Percentiles rank a stretch among this genome's conserved stretches.
These are phyloP conservation scores for Dromius quadrimaculatus DNA, from an alignment of 2,888 invertebrate genomes.

Conservation along the genomic window DNA sequence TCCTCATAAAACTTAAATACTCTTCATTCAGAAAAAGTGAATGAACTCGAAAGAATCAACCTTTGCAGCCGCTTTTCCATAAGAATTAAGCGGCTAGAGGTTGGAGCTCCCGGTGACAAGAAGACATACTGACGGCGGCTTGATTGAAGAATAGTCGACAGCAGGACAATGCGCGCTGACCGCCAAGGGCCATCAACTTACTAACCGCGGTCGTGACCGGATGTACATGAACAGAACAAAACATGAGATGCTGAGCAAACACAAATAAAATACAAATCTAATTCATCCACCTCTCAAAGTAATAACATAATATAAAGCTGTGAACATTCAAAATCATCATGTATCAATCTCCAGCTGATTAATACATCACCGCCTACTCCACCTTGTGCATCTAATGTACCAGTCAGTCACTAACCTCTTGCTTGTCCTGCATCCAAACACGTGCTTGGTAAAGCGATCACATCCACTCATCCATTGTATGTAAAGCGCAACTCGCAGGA, in stretches of 20 bases:
- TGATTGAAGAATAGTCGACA: slow-evolving; percentile 66
- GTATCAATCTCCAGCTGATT: too few relatives aligned
- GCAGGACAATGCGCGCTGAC: slow-evolving; percentile 61
- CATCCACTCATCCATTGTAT: slow-evolving; percentile 66
- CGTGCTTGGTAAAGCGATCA: slow-evolving; percentile 64
- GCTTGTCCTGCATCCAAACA: slow-evolving; percentile 58
- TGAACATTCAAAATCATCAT: too few relatives aligned
- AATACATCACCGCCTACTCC: slow-evolving; percentile 8
- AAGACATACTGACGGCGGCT: slow-evolving; percentile 52
- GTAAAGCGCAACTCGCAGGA: slow-evolving; percentile 61
- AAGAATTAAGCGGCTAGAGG: slow-evolving; percentile 7
- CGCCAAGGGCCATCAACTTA: slow-evolving; percentile 45
- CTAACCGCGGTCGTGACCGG: slow-evolving; percentile 2
- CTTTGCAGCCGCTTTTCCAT: background rate
- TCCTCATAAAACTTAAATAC: background rate
- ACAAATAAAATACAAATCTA: too few relatives aligned
- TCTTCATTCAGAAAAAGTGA: background rate
- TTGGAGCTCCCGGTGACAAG: background rate
- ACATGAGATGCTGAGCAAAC: too few relatives aligned
- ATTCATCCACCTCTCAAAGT: too few relatives aligned
- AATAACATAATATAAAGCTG: too few relatives aligned
- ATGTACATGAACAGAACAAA: slow-evolving; percentile 15
- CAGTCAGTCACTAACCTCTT: slow-evolving; percentile 57
- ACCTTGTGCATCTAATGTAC: slow-evolving; percentile 63
- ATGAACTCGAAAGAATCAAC: background rate